Conservation (phyloP, 2,113 vertebrate species). For the Sorex araneus region DNA sequence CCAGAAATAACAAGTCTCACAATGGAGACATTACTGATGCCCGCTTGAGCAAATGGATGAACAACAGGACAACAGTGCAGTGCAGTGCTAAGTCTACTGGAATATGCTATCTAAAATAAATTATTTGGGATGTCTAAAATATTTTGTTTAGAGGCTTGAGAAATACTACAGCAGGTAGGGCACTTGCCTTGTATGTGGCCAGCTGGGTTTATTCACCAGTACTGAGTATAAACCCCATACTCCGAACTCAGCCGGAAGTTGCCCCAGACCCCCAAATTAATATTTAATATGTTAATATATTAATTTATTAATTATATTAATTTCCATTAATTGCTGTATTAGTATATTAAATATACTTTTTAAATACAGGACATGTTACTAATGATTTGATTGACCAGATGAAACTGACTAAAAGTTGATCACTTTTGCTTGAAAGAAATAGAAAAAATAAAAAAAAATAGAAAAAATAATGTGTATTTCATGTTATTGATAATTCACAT, state of each 20-base stretch:
- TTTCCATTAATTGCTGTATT: too few relatives aligned
- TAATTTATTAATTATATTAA: too few relatives aligned
- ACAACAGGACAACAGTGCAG: too few relatives aligned
- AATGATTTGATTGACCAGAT: constrained; percentile 45
- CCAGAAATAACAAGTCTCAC: too few relatives aligned
- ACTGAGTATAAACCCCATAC: too few relatives aligned
- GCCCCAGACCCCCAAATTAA: not conserved
- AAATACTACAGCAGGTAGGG: too few relatives aligned
- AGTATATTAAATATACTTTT: not conserved
- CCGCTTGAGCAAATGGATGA: too few relatives aligned
- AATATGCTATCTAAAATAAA: constrained; percentile 20
- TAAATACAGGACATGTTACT: not conserved
- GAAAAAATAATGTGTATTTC: constrained; percentile 48
- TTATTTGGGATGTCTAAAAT: not conserved
- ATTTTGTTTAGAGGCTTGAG: not conserved
- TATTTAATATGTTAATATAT: too few relatives aligned
- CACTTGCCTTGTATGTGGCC: too few relatives aligned
- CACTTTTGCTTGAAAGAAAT: not conserved
- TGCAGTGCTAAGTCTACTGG: not conserved
- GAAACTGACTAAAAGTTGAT: not conserved
- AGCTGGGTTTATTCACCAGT: too few relatives aligned
- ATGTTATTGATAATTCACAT: not conserved
- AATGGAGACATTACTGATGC: too few relatives aligned
- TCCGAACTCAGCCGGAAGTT: too few relatives aligned
- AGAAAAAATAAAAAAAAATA: constrained; percentile 58